phyloP scores from a whole-genome alignment of 2,113 vertebrate species.

The Diglossa brunneiventris region DNA sequence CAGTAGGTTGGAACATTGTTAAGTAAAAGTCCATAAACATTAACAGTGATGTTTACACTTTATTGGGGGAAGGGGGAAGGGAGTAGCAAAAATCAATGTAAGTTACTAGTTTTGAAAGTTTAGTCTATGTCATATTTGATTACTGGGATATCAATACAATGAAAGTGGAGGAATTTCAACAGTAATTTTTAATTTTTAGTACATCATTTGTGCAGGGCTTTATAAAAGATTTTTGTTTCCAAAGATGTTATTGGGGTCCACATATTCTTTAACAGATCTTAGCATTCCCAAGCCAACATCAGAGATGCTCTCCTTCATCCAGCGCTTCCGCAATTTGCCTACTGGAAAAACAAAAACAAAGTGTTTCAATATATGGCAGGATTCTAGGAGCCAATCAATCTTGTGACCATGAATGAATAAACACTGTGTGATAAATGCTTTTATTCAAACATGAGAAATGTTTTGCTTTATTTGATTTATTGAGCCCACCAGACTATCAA shows the following conservation, averaged over 20 bases:
- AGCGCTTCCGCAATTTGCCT: conserved; percentile 97
- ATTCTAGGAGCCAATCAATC: conserved; percentile 94
- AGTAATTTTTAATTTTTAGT: conserved; percentile 40
- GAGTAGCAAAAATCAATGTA: conserved; percentile 25
- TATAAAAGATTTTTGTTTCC: conserved; percentile 98
- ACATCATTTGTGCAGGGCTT: conserved; percentile 55
- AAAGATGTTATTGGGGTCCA: conserved; percentile 97
- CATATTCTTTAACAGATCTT: conserved; percentile 93
- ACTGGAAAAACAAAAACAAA: conserved; percentile 84
- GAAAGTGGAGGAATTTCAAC: conserved; percentile 52
- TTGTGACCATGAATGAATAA: conserved; percentile 97
- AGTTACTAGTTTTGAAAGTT: conserved; percentile 60
- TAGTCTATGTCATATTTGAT: conserved; percentile 77
- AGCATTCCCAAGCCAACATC: conserved; percentile 94
- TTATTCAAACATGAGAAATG: conserved; percentile 99
- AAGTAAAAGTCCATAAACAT: conserved; percentile 62
- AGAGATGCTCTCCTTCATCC: conserved; percentile 94
- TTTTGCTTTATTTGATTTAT: conserved; percentile 99
- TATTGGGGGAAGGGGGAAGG: conserved; percentile 44
- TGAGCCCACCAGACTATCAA: conserved; percentile 99
- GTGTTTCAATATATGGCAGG: conserved; percentile 81
- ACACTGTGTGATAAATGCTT: conserved; percentile 99
- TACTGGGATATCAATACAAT: conserved; percentile 77
- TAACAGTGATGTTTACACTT: conserved; percentile 61
- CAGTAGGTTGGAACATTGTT: conserved; percentile 19